Percentiles rank a stretch among this genome's conserved stretches.
phyloP scores from a whole-genome alignment of 2,797 vertebrate genomes.

The Denticeps clupeoides region DNA sequence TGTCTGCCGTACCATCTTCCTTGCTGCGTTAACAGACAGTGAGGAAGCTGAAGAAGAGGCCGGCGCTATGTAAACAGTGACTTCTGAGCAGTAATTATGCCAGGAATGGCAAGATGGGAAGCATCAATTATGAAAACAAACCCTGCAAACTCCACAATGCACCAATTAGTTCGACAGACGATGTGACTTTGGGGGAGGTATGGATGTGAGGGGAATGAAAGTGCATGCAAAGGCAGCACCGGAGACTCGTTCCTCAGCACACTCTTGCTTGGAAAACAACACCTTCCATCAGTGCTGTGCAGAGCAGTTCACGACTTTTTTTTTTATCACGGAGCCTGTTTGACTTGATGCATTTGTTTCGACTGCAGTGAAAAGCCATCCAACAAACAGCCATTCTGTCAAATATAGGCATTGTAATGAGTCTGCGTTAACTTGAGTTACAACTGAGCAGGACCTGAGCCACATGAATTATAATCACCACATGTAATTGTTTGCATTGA shows the following conservation, averaged over 20 bases:
- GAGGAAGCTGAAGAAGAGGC: background rate
- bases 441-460: too few species aligned
- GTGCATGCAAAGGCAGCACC: background rate
- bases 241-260: background rate
- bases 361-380: background rate
- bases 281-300: too few species aligned
- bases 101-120: conserved; percentile 2
- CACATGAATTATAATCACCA: too few species aligned
- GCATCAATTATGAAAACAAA: conserved; percentile 20
- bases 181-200: background rate
- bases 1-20: conserved; percentile 1
- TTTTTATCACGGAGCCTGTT: background rate
- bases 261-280: background rate
- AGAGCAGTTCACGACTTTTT: too few species aligned
- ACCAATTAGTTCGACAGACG: conserved; percentile 9
- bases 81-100: conserved; percentile 12
- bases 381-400: too few species aligned
- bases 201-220: too few species aligned
- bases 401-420: too few species aligned
- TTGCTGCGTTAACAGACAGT: background rate
- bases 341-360: background rate
- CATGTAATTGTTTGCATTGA: too few species aligned
- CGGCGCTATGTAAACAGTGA: conserved; percentile 1
- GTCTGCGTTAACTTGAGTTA: too few species aligned
- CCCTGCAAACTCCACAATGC: conserved; percentile 4